Evolutionary conservation across 2,797 vertebrate species (phyloP).

Genomic region (Pelobates cultripes): DNA sequence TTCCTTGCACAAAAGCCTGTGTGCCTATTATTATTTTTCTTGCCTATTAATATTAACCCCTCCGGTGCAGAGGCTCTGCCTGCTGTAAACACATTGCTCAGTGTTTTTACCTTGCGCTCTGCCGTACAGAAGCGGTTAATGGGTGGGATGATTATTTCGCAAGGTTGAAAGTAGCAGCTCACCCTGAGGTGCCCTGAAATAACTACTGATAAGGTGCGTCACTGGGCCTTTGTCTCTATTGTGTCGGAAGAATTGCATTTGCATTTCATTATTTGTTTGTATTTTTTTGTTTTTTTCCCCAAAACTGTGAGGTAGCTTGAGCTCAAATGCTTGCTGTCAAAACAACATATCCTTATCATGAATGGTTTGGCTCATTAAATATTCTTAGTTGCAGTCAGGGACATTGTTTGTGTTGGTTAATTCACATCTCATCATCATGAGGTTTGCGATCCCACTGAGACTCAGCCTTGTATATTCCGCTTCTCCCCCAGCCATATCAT

Average conservation of each 20-base stretch:
- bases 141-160: conserved; percentile 13
- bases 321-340: conserved; percentile 31
- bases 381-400: too few relatives aligned
- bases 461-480: too few relatives aligned
- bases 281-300: not conserved
- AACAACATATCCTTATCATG: conserved; percentile 10
- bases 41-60: not conserved
- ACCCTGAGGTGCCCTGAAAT: conserved; percentile 8
- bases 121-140: not conserved
- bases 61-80: not conserved
- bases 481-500: too few relatives aligned
- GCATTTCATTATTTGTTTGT: not conserved
- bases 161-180: not conserved
- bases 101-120: not conserved
- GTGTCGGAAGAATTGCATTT: conserved; percentile 21
- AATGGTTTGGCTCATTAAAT: too few relatives aligned
- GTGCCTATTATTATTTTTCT: not conserved
- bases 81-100: not conserved
- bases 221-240: conserved; percentile 35
- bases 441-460: too few relatives aligned
- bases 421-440: too few relatives aligned
- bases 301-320: not conserved
- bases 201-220: conserved; percentile 26
- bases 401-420: too few relatives aligned
- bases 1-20: not conserved